These are phyloP conservation scores for Pleuronectes platessa DNA, from an alignment of 2,113 vertebrate species.

Conservation along the genomic window DNA sequence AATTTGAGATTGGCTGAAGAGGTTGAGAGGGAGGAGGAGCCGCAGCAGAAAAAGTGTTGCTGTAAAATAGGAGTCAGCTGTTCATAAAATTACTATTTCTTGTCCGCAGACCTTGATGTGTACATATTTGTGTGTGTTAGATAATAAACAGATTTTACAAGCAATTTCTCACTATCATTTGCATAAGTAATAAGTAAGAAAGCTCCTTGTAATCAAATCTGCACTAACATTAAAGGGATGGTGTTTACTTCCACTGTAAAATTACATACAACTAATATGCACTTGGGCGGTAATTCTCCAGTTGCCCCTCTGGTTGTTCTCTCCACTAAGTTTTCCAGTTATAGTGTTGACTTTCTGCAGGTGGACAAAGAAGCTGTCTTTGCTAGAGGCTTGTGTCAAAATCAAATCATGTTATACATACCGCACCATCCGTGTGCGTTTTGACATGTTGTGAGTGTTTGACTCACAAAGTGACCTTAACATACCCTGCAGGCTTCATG, in stretches of 20 bases:
- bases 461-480: constrained; percentile 7
- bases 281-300: background rate
- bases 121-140: background rate
- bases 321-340: background rate
- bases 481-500: background rate
- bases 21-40: background rate
- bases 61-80: too few relatives aligned
- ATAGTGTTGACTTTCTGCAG: constrained; percentile 2
- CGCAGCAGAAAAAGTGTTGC: too few relatives aligned
- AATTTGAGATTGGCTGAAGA: background rate
- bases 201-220: too few relatives aligned
- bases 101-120: too few relatives aligned
- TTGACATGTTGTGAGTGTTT: constrained; percentile 23
- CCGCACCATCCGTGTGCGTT: constrained; percentile 8
- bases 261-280: too few relatives aligned
- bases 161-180: too few relatives aligned
- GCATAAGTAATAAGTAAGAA: too few relatives aligned
- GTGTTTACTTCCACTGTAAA: too few relatives aligned
- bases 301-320: background rate
- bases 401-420: constrained; percentile 8
- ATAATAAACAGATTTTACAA: background rate
- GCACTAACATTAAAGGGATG: too few relatives aligned
- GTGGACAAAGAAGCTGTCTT: background rate
- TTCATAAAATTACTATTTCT: background rate
- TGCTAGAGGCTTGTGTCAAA: constrained; percentile 11